Conservation (phyloP, 2,113 vertebrate species). For the Rallus limicola region DNA sequence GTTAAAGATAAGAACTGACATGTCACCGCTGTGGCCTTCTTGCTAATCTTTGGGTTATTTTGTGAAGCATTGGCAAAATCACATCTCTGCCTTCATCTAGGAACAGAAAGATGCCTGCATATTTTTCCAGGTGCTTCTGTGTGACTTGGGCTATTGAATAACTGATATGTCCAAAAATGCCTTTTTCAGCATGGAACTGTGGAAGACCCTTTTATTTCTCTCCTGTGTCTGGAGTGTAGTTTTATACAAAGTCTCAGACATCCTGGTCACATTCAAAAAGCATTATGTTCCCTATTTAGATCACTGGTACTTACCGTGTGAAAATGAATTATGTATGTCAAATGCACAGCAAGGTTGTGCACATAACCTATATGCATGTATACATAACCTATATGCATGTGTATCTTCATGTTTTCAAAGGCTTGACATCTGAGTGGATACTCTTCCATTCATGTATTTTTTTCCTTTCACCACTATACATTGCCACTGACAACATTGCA, state of each 20-base stretch:
- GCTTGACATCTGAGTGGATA: not conserved
- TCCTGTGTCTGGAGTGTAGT: rapidly evolving
- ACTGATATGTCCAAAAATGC: rapidly evolving
- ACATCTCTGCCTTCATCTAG: rapidly evolving
- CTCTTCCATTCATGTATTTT: not conserved
- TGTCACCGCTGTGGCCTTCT: rapidly evolving
- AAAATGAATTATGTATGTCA: not conserved
- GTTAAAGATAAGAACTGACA: rapidly evolving
- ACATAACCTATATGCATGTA: rapidly evolving
- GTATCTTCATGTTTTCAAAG: not conserved
- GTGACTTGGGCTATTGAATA: rapidly evolving
- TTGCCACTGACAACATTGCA: not conserved
- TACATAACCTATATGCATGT: rapidly evolving
- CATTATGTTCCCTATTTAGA: not conserved
- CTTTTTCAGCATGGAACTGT: rapidly evolving
- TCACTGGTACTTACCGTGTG: not conserved
- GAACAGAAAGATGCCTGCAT: rapidly evolving
- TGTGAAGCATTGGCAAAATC: not conserved
- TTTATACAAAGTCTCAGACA: not conserved
- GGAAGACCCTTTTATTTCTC: not conserved
- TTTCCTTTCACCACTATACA: not conserved
- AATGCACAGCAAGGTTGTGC: not conserved
- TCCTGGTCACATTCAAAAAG: not conserved
- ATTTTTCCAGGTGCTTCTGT: rapidly evolving
- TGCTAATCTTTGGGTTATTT: rapidly evolving